Conservation (phyloP, 2,113 vertebrate species). For the Potamarius usumacintae region DNA sequence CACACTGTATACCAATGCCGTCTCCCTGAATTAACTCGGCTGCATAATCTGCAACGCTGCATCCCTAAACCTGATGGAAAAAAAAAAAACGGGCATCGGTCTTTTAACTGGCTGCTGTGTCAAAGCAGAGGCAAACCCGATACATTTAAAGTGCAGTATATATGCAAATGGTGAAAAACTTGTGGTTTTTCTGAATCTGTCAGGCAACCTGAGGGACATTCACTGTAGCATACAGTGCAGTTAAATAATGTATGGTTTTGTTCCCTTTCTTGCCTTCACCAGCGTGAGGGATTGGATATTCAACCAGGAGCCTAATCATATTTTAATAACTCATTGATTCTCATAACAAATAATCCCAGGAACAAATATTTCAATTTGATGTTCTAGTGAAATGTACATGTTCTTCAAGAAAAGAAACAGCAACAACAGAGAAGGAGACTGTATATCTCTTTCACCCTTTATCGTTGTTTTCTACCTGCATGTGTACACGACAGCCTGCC, state of each 20-base stretch:
- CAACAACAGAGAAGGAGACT: background rate
- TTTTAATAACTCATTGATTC: conserved; percentile 11
- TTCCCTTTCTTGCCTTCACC: background rate
- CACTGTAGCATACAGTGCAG: conserved; percentile 10
- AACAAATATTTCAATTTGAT: background rate
- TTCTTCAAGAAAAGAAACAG: background rate
- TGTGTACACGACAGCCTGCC: conserved; percentile 83
- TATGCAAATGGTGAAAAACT: background rate
- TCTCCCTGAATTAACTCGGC: background rate
- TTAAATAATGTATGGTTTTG: background rate
- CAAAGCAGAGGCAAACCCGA: background rate
- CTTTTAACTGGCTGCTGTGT: background rate
- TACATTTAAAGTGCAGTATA: conserved; percentile 2
- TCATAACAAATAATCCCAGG: background rate
- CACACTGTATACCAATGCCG: conserved; percentile 36
- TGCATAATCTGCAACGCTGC: background rate
- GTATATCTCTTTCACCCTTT: conserved; percentile 3
- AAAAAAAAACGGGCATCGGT: background rate
- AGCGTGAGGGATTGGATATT: conserved; percentile 17
- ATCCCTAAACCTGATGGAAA: background rate
- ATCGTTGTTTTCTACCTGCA: conserved; percentile 72
- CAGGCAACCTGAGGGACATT: conserved; percentile 8
- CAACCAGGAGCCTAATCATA: background rate
- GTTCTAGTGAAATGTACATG: conserved; percentile 1
- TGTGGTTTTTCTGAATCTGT: background rate